Conservation (phyloP, 2,888 invertebrate genomes). For the Lasioglossum leucozonium region DNA sequence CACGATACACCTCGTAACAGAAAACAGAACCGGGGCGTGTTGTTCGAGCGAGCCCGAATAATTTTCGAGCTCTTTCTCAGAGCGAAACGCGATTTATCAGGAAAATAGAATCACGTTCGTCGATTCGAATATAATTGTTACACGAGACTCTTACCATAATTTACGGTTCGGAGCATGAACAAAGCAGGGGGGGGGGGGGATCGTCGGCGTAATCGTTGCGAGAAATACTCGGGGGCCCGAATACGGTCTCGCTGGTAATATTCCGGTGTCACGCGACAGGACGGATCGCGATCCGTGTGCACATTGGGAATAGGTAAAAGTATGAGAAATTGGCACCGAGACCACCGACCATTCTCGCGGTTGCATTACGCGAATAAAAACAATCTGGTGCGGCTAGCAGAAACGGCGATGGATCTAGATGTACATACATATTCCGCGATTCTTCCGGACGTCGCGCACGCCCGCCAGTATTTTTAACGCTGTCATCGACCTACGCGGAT, state of each 20-base stretch:
- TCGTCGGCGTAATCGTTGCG: neutral
- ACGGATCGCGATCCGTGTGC: neutral
- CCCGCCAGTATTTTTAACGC: slow-evolving; percentile 10
- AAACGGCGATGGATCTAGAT: neutral
- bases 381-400: neutral
- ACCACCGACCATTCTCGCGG: neutral
- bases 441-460: neutral
- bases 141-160: neutral
- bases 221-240: neutral
- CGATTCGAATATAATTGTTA: slow-evolving; percentile 10
- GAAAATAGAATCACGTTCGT: neutral
- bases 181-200: neutral
- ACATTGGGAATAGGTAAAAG: neutral
- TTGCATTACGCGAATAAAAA: neutral
- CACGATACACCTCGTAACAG: neutral
- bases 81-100: neutral
- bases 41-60: neutral
- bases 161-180: neutral
- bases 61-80: neutral
- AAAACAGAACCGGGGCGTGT: neutral
- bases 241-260: neutral
- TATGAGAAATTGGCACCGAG: neutral
- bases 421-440: neutral
- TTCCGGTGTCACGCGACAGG: slow-evolving; percentile 6
- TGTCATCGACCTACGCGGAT: slow-evolving; percentile 20